phyloP scores from a whole-genome alignment of 1,140 invertebrate genomes.

The Drosophila busckii region DNA sequence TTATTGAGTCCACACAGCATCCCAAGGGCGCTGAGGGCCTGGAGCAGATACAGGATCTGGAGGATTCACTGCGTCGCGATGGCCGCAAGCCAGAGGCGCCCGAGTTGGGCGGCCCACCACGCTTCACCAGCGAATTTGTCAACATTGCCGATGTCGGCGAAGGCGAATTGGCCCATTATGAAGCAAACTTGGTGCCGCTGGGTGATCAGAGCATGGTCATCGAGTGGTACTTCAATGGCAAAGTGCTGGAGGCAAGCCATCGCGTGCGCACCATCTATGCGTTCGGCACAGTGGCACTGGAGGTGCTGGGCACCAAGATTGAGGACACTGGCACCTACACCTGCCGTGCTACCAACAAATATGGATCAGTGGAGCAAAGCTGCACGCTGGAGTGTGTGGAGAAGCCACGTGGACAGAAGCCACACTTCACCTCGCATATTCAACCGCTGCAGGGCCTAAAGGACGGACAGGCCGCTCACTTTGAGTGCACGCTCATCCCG shows the following conservation, averaged over 20 bases:
- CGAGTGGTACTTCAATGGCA: constrained; percentile 98
- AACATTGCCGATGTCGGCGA: constrained; percentile 90
- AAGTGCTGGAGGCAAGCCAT: constrained; percentile 92
- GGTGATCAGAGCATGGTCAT: constrained; percentile 98
- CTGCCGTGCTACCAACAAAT: constrained; percentile 92
- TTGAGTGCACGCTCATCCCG: constrained; percentile 94
- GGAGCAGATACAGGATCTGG: constrained; percentile 93
- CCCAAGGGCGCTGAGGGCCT: constrained; percentile 94
- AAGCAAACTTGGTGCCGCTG: constrained; percentile 94
- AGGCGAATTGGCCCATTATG: constrained; percentile 95
- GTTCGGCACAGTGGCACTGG: constrained; percentile 96
- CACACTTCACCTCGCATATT: constrained; percentile 92
- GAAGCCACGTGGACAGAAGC: constrained; percentile 90
- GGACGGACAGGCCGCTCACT: constrained; percentile 94
- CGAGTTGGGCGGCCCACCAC: constrained; percentile 89
- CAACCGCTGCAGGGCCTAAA: constrained; percentile 91
- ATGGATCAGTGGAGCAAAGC: constrained; percentile 91
- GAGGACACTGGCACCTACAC: constrained; percentile 93
- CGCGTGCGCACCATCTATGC: constrained; percentile 94
- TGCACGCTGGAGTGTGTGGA: constrained; percentile 91
- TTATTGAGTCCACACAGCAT: constrained; percentile 94
- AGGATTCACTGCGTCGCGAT: constrained; percentile 89
- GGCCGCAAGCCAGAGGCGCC: constrained; percentile 84
- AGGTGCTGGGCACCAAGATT: constrained; percentile 93
- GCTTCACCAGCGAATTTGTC: constrained; percentile 92